Conservation (phyloP, 23 tunicate genomes). For the Styela plicata region DNA sequence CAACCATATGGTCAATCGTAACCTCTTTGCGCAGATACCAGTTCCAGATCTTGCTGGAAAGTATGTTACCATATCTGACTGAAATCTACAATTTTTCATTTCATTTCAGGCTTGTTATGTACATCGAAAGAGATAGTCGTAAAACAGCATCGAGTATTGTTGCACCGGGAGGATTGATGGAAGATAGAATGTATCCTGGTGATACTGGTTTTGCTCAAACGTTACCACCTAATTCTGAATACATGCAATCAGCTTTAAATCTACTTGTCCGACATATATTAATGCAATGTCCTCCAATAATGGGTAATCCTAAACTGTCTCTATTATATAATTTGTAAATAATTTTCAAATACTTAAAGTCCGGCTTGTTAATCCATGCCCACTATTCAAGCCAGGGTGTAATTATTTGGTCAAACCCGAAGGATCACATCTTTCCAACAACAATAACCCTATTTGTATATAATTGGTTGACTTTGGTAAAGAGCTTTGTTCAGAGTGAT, state of each 20-base stretch:
- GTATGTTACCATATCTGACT: neutral
- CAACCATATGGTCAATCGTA: too few relatives aligned
- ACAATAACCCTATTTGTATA: too few relatives aligned
- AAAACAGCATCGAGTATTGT: slow-evolving; percentile 30
- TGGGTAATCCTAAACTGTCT: too few relatives aligned
- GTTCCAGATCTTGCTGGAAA: neutral
- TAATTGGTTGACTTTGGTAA: too few relatives aligned
- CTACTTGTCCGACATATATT: slow-evolving; percentile 64
- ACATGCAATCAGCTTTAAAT: slow-evolving; percentile 62
- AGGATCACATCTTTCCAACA: too few relatives aligned
- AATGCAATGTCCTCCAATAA: slow-evolving; percentile 53
- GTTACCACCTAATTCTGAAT: slow-evolving; percentile 49
- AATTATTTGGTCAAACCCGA: too few relatives aligned
- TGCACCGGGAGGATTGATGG: neutral
- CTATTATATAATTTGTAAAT: too few relatives aligned
- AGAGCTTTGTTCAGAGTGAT: too few relatives aligned
- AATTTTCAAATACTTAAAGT: too few relatives aligned
- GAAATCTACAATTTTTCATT: neutral
- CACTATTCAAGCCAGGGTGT: too few relatives aligned
- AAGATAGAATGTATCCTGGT: slow-evolving; percentile 12
- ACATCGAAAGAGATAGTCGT: slow-evolving; percentile 81
- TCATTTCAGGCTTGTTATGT: slow-evolving; percentile 67
- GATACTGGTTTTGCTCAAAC: slow-evolving; percentile 28
- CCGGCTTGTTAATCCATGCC: too few relatives aligned
- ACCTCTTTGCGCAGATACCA: too few relatives aligned